Evolutionary conservation across 2,888 invertebrate genomes (phyloP).

Genomic region (Andrena bucephala): DNA sequence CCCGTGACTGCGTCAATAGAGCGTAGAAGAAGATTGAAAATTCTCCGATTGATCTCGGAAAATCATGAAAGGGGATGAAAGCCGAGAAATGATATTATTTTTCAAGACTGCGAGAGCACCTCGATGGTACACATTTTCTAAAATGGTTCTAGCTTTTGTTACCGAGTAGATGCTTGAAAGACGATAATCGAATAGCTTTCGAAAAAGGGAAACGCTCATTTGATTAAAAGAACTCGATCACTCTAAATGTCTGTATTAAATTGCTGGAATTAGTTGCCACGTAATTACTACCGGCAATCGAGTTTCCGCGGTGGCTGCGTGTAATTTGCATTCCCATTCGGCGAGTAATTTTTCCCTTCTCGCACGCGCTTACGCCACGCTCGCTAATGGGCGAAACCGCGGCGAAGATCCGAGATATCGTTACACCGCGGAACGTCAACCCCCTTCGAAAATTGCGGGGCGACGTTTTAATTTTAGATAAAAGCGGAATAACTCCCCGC

Average conservation of each 20-base stretch:
- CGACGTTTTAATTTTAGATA: conserved; percentile 71
- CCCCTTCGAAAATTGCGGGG: conserved; percentile 38
- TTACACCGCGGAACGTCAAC: conserved; percentile 21
- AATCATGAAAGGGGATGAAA: too few relatives aligned
- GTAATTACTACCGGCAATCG: conserved; percentile 30
- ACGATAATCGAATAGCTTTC: background rate
- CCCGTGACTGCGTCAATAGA: too few relatives aligned
- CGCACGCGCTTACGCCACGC: conserved; percentile 32
- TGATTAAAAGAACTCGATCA: background rate
- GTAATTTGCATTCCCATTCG: conserved; percentile 30
- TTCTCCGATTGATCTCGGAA: too few relatives aligned
- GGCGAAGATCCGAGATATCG: conserved; percentile 49
- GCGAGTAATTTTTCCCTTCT: conserved; percentile 23
- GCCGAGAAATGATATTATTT: too few relatives aligned
- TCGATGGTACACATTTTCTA: too few relatives aligned
- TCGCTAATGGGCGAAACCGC: conserved; percentile 54
- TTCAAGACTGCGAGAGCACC: too few relatives aligned
- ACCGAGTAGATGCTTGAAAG: too few relatives aligned
- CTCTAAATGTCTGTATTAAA: background rate
- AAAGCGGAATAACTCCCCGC: conserved; percentile 55
- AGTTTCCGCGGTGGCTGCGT: conserved; percentile 9
- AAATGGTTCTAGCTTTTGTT: too few relatives aligned
- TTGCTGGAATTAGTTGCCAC: conserved; percentile 19
- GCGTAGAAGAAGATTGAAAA: too few relatives aligned
- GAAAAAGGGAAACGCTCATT: background rate